Evolutionary conservation across 2,113 vertebrate genomes (phyloP).

Genomic region (Anarrhichthys ocellatus): DNA sequence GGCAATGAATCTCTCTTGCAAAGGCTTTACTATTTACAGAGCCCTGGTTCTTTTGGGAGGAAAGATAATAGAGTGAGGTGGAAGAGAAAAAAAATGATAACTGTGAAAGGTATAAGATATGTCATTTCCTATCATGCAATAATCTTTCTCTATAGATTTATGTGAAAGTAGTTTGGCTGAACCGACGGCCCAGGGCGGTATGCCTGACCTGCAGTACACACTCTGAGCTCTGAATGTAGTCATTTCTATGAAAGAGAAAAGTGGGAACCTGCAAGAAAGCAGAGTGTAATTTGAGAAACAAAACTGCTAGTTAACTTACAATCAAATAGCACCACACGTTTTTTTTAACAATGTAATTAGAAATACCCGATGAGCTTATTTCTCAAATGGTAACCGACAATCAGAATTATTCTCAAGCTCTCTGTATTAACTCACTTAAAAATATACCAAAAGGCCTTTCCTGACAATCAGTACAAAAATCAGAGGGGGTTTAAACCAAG

Average conservation of each 20-base stretch:
- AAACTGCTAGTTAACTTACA: neutral
- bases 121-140: conserved; percentile 63
- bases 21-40: conserved; percentile 65
- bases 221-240: conserved; percentile 24
- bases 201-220: conserved; percentile 43
- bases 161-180: conserved; percentile 57
- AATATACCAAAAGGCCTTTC: neutral
- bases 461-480: neutral
- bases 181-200: conserved; percentile 39
- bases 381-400: neutral
- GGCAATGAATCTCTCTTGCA: conserved; percentile 47
- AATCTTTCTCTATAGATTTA: conserved; percentile 69
- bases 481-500: neutral
- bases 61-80: conserved; percentile 54
- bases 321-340: neutral
- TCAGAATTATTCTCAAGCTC: neutral
- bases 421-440: neutral
- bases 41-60: conserved; percentile 35
- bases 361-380: neutral
- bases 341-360: neutral
- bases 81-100: conserved; percentile 40
- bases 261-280: neutral
- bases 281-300: neutral
- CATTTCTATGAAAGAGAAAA: conserved; percentile 19
- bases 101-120: conserved; percentile 56